Evolutionary conservation across 1,140 invertebrate genomes (phyloP), one percentile per base, ranked within the genome.

Genomic region (Spodoptera litura): DNA sequence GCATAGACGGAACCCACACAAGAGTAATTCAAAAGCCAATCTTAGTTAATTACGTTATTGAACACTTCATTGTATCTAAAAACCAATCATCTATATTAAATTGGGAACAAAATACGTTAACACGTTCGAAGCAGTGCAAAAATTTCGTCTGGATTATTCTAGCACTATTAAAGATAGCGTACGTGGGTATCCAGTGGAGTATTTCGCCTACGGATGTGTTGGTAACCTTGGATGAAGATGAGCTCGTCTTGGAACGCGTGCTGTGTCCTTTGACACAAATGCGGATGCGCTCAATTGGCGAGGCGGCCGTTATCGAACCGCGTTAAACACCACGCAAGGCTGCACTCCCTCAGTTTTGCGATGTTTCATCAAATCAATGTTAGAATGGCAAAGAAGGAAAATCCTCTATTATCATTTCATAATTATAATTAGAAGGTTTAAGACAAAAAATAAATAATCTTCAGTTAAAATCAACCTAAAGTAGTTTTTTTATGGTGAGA

Each of bases 281-380:
- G 91, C 93, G 93, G 93, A 94, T 94, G 91, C 89, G 88, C 76
- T 89, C 91, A 94, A 94, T 94, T 94, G 91, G 78, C 83, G 84
- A 85, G 79, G 78, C 83, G 85, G 85, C 84, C 84, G 88, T 88
- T 91, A 94, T 92, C 89, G 88, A 93, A 92, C 85, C 83, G 91
- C 91, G 88, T 86, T 93, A 92, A 94, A 92, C 91, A 93, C 85
- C 84, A 84, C 82, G 84, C 90, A 91, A 93, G 89, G 91, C 88
- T 91, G 85, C 83, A 86, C 55, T 81, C 71, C 78, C 38, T 35
- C 79, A 82, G 66, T 81, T 86, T 80, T 85, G 78, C 74, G 82
- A 79, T 72, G 58, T 78, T 78, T 76, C 52, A 75, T 31, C 13
- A 64, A 59, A 56, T 71, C 27, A 56, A 9, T 55, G 66, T 51